These are phyloP conservation scores for Eptatretus atami DNA, from an alignment of 2,797 vertebrate genomes.

Conservation along the genomic window DNA sequence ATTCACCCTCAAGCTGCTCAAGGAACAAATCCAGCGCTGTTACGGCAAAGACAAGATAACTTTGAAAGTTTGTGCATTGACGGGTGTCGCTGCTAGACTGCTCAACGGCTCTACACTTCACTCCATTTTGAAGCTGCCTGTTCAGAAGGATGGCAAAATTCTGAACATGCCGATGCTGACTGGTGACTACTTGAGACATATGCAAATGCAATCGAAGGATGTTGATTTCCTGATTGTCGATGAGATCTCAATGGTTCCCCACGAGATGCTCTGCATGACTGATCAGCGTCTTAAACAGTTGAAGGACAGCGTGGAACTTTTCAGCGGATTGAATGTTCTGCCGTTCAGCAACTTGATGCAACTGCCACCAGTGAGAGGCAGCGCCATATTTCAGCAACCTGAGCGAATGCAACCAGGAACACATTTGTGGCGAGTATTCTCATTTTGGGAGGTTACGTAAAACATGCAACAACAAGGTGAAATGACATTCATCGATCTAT, in stretches of 20 bases:
- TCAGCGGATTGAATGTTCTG: background rate
- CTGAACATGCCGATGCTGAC: background rate
- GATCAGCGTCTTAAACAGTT: background rate
- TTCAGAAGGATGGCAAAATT: background rate
- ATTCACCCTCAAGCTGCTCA: no score
- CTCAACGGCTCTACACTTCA: background rate
- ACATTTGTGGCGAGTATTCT: background rate
- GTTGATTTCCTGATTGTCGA: background rate
- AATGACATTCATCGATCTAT: background rate
- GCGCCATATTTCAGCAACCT: no score
- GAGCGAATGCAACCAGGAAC: background rate
- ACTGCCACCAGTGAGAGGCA: background rate
- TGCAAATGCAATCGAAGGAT: background rate
- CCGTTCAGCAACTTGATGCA: background rate
- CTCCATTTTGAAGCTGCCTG: background rate
- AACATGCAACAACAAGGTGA: background rate
- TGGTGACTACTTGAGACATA: background rate
- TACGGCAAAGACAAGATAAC: no score
- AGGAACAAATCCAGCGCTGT: no score
- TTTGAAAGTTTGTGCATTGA: background rate
- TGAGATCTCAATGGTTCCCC: constrained; percentile 1
- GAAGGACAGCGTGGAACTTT: background rate
- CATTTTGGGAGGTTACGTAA: background rate
- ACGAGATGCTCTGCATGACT: constrained; percentile 1
- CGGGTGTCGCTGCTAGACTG: background rate